Base-by-base conservation (phyloP, 2,113 vertebrate genomes). In the Pogona vitticeps region DNA sequence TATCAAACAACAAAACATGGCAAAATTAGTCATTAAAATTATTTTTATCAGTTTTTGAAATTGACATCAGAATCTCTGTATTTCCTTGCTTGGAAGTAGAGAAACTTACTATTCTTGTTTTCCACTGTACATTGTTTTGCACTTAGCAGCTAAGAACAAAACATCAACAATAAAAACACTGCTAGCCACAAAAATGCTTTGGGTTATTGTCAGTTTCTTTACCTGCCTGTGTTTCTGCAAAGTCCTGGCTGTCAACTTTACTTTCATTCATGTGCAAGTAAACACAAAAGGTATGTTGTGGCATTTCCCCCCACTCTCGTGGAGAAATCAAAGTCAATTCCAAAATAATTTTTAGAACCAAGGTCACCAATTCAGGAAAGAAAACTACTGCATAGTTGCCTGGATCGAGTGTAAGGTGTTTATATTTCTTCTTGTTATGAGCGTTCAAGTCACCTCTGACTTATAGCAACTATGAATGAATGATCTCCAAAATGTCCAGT, bases 161-260 rank as follows among this genome's bases (percentile, higher is more conserved):
- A 52, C 46, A 52, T 52, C 46, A 52, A 6, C 46, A 52, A 52
- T 10, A 92, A 91, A 79, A 86, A 91, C 88, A 91, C 83, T 65
- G 92, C 86, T 86, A 65, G 81, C 75, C 33, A 90, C 52, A 75
- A 38, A 81, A 72, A 40, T 76, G 86, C 86, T 94, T 93, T 83
- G 71, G 90, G 87, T 93, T 92, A 93, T 90, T 95, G 94, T 94
- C 88, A 87, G 9, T 75, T 86, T 91, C 38, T 84, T 95, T 94
- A 86, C 91, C 92, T 93, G 76, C 92, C 83, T 84, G 42, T 85
- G 80, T 70, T 80, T 80, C 56, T 72, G n/a, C 26, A 23, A 89
- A 91, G 87, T 78, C 77, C 83, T 86, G 85, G 36, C 86, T 93
- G 93, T 92, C 92, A 91, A 9, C 82, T 80, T 81, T 72, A 68